These are phyloP conservation scores for Oryzias dopingdopingensis DNA, from an alignment of 2,797 vertebrate genomes.

Conservation along the genomic window DNA sequence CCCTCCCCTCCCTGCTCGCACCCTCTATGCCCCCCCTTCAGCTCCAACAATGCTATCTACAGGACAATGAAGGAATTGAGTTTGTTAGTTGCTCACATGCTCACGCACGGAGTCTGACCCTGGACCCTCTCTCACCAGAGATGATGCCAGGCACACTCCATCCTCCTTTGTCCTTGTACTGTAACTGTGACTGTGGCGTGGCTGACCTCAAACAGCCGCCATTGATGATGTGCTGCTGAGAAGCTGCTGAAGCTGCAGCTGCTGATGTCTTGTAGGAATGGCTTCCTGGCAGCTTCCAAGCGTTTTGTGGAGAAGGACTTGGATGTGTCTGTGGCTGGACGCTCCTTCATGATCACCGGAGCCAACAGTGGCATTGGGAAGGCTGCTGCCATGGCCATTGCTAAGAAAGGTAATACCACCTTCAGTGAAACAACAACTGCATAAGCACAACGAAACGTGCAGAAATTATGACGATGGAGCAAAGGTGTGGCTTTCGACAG, in stretches of 20 bases:
- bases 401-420: constrained; percentile 73
- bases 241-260: not conserved
- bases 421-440: not conserved
- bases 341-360: constrained; percentile 80
- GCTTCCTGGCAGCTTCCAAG: constrained; percentile 73
- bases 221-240: not conserved
- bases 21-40: constrained; percentile 24
- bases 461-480: too few species aligned
- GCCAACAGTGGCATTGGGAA: constrained; percentile 82
- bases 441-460: not conserved
- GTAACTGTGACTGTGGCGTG: constrained; percentile 39
- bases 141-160: constrained; percentile 56
- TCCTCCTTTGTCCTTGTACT: constrained; percentile 60
- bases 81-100: constrained; percentile 32
- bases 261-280: constrained; percentile 57
- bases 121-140: constrained; percentile 29
- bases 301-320: constrained; percentile 80
- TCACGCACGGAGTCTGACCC: constrained; percentile 19
- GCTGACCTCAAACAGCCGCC: constrained; percentile 29
- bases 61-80: constrained; percentile 68
- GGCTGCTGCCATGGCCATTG: constrained; percentile 76
- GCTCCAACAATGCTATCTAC: constrained; percentile 54
- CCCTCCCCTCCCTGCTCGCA: constrained; percentile 13
- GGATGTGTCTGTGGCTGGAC: constrained; percentile 76
- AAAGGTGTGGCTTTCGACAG: too few species aligned